Percentiles rank a stretch among this genome's conserved stretches.
phyloP scores from a whole-genome alignment of 2,113 vertebrate genomes.

The Thunnus maccoyii region DNA sequence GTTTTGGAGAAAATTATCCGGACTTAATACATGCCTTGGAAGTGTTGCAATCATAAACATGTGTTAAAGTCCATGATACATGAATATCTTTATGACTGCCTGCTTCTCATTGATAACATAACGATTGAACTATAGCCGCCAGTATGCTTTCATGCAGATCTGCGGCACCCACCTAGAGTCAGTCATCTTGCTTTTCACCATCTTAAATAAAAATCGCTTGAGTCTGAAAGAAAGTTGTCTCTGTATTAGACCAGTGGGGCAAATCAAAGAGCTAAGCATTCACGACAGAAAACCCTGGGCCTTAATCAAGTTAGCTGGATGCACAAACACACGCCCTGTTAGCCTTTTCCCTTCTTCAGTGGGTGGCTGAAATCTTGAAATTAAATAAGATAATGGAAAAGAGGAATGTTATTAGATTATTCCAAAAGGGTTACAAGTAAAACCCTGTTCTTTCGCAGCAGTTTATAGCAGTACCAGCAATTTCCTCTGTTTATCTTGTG shows the following conservation, averaged over 20 bases:
- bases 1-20: background rate
- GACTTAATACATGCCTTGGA: background rate
- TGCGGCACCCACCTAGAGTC: background rate
- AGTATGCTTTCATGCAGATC: constrained; percentile 2
- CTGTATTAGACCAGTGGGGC: constrained; percentile 25
- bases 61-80: background rate
- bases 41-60: background rate
- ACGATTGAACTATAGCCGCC: background rate
- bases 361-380: constrained; percentile 80
- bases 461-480: constrained; percentile 50
- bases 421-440: constrained; percentile 53
- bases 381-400: constrained; percentile 84
- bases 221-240: constrained; percentile 30
- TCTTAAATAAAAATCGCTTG: constrained; percentile 3
- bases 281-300: constrained; percentile 60
- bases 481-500: constrained; percentile 60
- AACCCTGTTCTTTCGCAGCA: constrained; percentile 52
- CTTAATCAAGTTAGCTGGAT: constrained; percentile 74
- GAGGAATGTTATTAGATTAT: constrained; percentile 80
- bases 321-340: constrained; percentile 72
- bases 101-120: background rate
- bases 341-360: constrained; percentile 70
- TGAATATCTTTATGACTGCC: background rate
- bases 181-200: background rate
- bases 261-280: constrained; percentile 50